Evolutionary conservation across 1,140 invertebrate genomes (phyloP).

Genomic region (Drosophila setifemur): DNA sequence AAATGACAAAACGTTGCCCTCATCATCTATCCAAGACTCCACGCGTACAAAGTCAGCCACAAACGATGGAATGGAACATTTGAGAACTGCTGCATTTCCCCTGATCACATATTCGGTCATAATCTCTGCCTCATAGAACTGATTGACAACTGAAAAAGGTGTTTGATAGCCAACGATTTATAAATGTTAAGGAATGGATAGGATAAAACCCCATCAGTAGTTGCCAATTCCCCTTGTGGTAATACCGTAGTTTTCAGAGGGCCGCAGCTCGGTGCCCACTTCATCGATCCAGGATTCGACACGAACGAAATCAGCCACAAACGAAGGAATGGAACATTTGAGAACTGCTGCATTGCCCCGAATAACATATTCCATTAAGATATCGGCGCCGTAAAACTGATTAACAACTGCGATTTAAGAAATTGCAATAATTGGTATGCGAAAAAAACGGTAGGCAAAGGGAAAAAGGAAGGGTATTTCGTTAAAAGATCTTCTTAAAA

Average conservation of each 20-base stretch:
- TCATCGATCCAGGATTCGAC: conserved; percentile 87
- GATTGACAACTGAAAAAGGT: conserved; percentile 88
- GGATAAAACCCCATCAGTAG: conserved; percentile 11
- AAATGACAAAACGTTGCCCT: conserved; percentile 85
- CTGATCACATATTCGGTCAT: conserved; percentile 91
- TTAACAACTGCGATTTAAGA: conserved; percentile 87
- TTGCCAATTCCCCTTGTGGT: background rate
- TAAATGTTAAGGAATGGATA: conserved; percentile 21
- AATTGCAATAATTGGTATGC: background rate
- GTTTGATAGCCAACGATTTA: conserved; percentile 9
- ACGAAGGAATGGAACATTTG: conserved; percentile 87
- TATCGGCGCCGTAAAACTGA: conserved; percentile 91
- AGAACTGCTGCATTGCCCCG: conserved; percentile 87
- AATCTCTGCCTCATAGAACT: conserved; percentile 91
- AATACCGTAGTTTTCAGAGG: conserved; percentile 83
- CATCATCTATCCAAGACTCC: conserved; percentile 89
- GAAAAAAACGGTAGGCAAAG: background rate
- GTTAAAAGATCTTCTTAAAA: conserved; percentile 36
- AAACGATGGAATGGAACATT: conserved; percentile 91
- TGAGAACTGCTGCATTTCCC: conserved; percentile 90
- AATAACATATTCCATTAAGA: conserved; percentile 88
- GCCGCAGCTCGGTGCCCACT: conserved; percentile 82
- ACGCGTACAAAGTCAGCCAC: conserved; percentile 92
- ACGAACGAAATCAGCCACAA: conserved; percentile 88
- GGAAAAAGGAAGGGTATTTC: background rate